Evolutionary conservation across 2,797 vertebrate genomes (phyloP).

Genomic region (Tenualosa ilisha): DNA sequence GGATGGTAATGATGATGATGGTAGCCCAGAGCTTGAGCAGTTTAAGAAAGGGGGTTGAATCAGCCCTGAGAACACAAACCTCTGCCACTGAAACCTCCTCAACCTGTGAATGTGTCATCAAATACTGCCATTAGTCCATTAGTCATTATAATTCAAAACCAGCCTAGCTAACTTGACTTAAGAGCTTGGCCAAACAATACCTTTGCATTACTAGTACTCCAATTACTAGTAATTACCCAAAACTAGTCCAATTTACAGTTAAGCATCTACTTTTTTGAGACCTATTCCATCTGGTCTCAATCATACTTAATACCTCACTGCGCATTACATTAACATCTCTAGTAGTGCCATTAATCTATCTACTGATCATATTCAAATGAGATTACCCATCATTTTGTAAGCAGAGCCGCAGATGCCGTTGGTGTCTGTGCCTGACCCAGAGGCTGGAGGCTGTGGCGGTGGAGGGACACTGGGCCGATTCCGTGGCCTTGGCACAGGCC

Average conservation of each 20-base stretch:
- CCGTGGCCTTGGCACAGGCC: slow-evolving; percentile 91
- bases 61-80: slow-evolving; percentile 74
- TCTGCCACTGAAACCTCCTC: slow-evolving; percentile 70
- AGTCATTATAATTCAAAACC: not conserved
- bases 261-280: not conserved
- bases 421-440: slow-evolving; percentile 56
- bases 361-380: not conserved
- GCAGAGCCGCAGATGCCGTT: slow-evolving; percentile 69
- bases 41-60: slow-evolving; percentile 44
- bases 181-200: not conserved
- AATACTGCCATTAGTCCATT: slow-evolving; percentile 72
- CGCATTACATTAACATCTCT: not conserved
- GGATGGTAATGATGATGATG: not conserved
- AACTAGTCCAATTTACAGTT: not conserved
- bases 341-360: not conserved
- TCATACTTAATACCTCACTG: not conserved
- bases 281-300: not conserved
- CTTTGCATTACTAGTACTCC: not conserved
- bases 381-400: slow-evolving; percentile 80
- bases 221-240: too few relatives aligned
- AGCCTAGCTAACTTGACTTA: too few relatives aligned
- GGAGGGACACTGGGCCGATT: slow-evolving; percentile 90
- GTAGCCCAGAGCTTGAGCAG: not conserved
- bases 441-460: slow-evolving; percentile 82
- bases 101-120: slow-evolving; percentile 83